Evolutionary conservation across 2,113 vertebrate genomes (phyloP).

Genomic region (Chamaea fasciata): DNA sequence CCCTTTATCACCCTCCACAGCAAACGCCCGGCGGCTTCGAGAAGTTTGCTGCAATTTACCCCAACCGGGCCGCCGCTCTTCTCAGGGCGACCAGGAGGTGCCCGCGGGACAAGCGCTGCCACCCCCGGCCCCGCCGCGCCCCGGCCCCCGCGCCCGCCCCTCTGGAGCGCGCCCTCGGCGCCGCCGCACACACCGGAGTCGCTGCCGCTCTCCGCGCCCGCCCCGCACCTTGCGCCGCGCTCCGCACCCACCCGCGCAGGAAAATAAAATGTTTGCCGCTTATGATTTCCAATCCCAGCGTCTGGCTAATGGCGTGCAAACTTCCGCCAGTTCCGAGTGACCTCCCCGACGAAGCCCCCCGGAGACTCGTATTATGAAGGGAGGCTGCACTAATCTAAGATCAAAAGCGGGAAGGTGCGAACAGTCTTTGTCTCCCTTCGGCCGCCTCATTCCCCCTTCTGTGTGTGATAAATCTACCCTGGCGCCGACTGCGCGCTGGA

Average conservation of each 20-base stretch:
- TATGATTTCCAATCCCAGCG: constrained; percentile 51
- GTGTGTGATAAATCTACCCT: constrained; percentile 80
- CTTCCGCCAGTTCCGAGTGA: constrained; percentile 76
- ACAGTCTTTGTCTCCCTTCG: constrained; percentile 77
- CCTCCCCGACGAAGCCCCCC: constrained; percentile 77
- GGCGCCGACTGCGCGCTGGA: constrained; percentile 79
- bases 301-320: constrained; percentile 73
- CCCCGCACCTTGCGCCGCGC: constrained; percentile 23
- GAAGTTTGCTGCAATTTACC: background rate
- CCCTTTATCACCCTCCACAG: background rate
- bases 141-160: background rate
- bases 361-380: constrained; percentile 75
- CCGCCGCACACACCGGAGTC: background rate
- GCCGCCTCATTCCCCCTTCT: constrained; percentile 71
- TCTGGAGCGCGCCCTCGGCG: background rate
- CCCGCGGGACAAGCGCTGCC: background rate
- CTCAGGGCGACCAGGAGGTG: background rate
- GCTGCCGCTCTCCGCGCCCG: background rate
- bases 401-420: constrained; percentile 86
- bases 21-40: background rate
- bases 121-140: background rate
- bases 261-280: constrained; percentile 44
- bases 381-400: constrained; percentile 73
- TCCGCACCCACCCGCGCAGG: background rate
- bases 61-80: background rate